Conservation (phyloP, 1,140 invertebrate species). For the Stegodyphus dumicola region DNA sequence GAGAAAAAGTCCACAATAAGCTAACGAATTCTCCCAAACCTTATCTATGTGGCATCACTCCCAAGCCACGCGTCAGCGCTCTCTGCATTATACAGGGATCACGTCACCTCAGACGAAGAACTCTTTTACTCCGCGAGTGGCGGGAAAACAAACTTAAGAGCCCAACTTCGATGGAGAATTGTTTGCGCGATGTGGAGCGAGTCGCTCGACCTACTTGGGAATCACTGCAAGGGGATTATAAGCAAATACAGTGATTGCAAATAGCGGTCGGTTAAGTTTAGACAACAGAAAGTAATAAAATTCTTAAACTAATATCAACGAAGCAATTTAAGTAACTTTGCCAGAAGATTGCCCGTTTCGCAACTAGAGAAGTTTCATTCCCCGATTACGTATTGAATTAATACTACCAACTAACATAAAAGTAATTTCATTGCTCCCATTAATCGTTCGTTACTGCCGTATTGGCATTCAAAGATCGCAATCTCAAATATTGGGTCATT, state of each 20-base stretch:
- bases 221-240: not conserved
- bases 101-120: not conserved
- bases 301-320: no score
- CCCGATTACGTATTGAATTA: no score
- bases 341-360: no score
- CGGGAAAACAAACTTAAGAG: conserved; percentile 36
- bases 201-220: not conserved
- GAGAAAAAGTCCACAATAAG: not conserved
- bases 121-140: not conserved
- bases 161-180: not conserved
- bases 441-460: no score
- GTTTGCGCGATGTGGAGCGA: not conserved
- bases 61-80: conserved; percentile 6
- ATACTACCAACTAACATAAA: no score
- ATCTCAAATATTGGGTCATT: no score
- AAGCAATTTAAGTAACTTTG: no score
- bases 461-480: no score
- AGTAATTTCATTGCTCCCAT: no score
- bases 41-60: not conserved
- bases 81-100: conserved; percentile 1
- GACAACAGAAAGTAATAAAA: no score
- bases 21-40: conserved; percentile 6
- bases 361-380: no score
- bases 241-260: not conserved
- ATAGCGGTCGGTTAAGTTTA: not conserved